These are phyloP conservation scores for Parnassius apollo DNA, from an alignment of 2,888 invertebrate species.

Conservation along the genomic window DNA sequence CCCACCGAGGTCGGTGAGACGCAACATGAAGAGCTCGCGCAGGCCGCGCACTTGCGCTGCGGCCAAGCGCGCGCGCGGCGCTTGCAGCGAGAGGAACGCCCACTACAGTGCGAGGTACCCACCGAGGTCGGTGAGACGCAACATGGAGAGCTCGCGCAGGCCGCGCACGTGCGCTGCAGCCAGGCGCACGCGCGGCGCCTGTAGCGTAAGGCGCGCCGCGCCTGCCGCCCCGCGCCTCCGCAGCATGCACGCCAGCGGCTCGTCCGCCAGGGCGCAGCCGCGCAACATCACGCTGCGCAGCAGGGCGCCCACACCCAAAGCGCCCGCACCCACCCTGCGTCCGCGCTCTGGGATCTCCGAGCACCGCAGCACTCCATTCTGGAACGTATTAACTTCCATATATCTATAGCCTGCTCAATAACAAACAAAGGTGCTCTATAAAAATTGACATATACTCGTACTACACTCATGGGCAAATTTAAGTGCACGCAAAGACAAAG, in stretches of 20 bases:
- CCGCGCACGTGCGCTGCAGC: slow-evolving; percentile 14
- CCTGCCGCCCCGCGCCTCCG: slow-evolving; percentile 14
- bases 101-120: not conserved
- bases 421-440: too few relatives aligned
- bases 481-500: too few relatives aligned
- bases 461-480: too few relatives aligned
- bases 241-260: slow-evolving; percentile 16
- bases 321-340: slow-evolving; percentile 1
- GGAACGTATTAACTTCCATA: not conserved
- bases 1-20: slow-evolving; percentile 17
- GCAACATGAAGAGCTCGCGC: slow-evolving; percentile 5
- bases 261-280: slow-evolving; percentile 8
- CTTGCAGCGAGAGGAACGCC: slow-evolving; percentile 3
- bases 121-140: slow-evolving; percentile 20
- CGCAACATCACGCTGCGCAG: slow-evolving; percentile 16
- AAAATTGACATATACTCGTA: too few relatives aligned
- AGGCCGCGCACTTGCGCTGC: slow-evolving; percentile 18
- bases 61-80: slow-evolving; percentile 9
- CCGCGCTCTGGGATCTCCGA: slow-evolving; percentile 6
- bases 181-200: slow-evolving; percentile 15
- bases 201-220: slow-evolving; percentile 4
- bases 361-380: slow-evolving; percentile 19
- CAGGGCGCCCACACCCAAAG: not conserved
- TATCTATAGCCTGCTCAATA: too few relatives aligned
- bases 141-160: slow-evolving; percentile 7